These are phyloP conservation scores for Vimba vimba DNA, from an alignment of 2,113 vertebrate species.

Conservation along the genomic window DNA sequence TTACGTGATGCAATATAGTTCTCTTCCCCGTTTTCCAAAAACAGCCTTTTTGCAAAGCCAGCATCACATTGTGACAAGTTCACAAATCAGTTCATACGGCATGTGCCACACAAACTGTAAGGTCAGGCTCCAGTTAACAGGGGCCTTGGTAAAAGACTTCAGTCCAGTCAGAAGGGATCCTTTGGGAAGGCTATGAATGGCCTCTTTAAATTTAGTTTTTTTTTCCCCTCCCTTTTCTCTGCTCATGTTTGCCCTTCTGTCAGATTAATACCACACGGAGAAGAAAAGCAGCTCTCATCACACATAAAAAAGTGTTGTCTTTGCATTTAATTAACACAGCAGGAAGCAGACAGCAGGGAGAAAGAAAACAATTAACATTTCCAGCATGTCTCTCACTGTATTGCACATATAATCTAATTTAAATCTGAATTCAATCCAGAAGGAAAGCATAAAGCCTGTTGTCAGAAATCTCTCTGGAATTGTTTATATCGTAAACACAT, in stretches of 20 bases:
- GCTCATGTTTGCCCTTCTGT: conserved; percentile 27
- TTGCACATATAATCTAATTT: conserved; percentile 43
- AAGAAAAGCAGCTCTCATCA: conserved; percentile 48
- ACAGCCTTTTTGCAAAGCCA: not conserved
- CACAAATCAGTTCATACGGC: not conserved
- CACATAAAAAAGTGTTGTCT: conserved; percentile 41
- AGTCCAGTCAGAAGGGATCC: conserved; percentile 17
- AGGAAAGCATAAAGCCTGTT: conserved; percentile 33
- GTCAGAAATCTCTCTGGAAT: conserved; percentile 17
- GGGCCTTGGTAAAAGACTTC: not conserved
- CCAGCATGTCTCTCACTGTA: conserved; percentile 28
- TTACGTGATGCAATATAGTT: not conserved
- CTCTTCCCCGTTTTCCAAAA: not conserved
- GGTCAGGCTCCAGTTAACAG: not conserved
- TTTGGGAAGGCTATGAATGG: not conserved
- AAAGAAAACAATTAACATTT: conserved; percentile 46
- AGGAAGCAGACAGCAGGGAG: conserved; percentile 40
- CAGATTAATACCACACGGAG: conserved; percentile 24
- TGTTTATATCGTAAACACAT: conserved; percentile 14
- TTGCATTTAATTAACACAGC: conserved; percentile 57
- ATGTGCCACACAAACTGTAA: not conserved
- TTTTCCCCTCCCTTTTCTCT: conserved; percentile 19
- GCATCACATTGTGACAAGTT: not conserved
- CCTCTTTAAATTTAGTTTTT: not conserved
- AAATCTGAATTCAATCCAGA: conserved; percentile 35